phyloP scores from a whole-genome alignment of 2,888 invertebrate genomes.

The Drosophila austrosaltans region DNA sequence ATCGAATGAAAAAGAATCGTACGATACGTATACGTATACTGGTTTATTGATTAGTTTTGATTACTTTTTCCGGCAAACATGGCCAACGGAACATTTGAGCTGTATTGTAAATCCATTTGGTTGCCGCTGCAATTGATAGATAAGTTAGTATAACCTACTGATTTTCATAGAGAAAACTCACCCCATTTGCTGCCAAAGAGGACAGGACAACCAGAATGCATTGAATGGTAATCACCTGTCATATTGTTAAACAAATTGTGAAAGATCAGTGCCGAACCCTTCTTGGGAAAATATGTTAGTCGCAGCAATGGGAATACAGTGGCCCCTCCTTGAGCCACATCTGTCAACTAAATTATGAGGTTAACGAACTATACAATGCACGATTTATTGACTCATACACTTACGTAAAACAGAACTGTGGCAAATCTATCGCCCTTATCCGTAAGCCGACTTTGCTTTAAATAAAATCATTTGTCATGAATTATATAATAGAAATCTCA shows the following conservation, averaged over 20 bases:
- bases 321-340: conserved; percentile 96
- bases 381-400: conserved; percentile 7
- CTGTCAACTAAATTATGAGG: conserved; percentile 89
- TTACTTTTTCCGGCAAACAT: background rate
- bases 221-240: conserved; percentile 22
- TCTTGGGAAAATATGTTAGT: conserved; percentile 92
- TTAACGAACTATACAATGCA: background rate
- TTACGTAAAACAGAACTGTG: conserved; percentile 70
- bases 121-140: background rate
- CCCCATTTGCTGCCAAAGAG: conserved; percentile 59
- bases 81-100: conserved; percentile 14
- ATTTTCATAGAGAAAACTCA: conserved; percentile 21
- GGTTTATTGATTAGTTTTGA: conserved; percentile 13
- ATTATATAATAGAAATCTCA: background rate
- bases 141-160: background rate
- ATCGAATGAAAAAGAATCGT: conserved; percentile 35
- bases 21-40: conserved; percentile 24
- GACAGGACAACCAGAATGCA: conserved; percentile 55
- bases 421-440: conserved; percentile 46
- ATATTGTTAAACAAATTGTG: conserved; percentile 43
- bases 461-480: background rate
- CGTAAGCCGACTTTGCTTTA: conserved; percentile 16
- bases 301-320: conserved; percentile 96
- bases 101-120: conserved; percentile 17
- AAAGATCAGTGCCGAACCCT: conserved; percentile 84